These are phyloP conservation scores for Seira sanloemensis DNA, from an alignment of 2,888 invertebrate species.

Conservation along the genomic window DNA sequence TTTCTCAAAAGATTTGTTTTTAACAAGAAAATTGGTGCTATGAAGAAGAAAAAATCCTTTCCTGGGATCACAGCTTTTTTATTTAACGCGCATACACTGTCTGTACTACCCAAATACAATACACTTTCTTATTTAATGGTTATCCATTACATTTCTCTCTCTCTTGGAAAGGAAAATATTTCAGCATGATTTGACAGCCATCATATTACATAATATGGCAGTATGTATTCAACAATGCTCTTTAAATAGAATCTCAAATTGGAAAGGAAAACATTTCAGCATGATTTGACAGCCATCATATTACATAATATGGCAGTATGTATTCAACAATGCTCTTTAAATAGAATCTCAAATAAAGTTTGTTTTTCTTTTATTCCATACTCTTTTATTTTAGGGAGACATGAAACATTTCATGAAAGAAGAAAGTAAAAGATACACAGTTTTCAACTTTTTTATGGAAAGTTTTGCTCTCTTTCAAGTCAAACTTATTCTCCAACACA, in stretches of 20 bases:
- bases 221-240: conserved; percentile 1
- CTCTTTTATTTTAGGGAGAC: background rate
- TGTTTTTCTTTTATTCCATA: background rate
- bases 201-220: conserved; percentile 1
- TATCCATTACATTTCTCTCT: background rate
- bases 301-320: conserved; percentile 1
- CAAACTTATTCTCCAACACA: background rate
- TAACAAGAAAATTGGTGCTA: conserved; percentile 24
- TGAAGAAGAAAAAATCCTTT: background rate
- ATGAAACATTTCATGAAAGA: conserved; percentile 4
- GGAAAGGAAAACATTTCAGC: background rate
- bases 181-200: conserved; percentile 1
- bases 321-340: conserved; percentile 1
- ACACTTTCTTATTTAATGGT: background rate
- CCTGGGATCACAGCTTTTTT: background rate
- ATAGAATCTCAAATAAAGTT: background rate
- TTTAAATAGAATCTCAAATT: background rate
- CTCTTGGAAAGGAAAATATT: background rate
- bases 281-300: conserved; percentile 4
- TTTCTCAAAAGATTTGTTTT: conserved; percentile 14
- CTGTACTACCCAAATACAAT: background rate
- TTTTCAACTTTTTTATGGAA: background rate
- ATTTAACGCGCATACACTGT: too few relatives aligned
- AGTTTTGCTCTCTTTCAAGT: background rate
- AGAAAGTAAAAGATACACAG: background rate